phyloP scores from a whole-genome alignment of 2,113 vertebrate genomes.

The Tinamus guttatus region DNA sequence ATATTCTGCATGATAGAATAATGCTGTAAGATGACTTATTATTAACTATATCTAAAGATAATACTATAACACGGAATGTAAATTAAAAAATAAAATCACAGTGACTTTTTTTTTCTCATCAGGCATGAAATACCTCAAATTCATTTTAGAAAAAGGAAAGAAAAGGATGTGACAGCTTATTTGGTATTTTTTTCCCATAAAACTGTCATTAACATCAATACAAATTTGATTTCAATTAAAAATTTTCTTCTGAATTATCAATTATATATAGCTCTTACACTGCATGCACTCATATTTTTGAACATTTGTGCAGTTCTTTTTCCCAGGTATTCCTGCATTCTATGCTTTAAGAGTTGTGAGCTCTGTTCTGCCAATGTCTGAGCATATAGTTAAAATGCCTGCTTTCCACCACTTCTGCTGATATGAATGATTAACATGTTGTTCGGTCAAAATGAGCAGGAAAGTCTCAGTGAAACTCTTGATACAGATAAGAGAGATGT shows the following conservation, averaged over 20 bases:
- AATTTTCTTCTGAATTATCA: neutral
- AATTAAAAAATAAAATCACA: neutral
- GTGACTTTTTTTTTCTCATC: neutral
- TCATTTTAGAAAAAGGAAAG: neutral
- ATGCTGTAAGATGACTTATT: neutral
- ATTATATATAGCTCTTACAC: neutral
- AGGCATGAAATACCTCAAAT: neutral
- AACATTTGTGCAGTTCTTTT: neutral
- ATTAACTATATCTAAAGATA: neutral
- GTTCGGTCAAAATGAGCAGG: neutral
- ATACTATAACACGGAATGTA: neutral
- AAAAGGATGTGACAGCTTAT: neutral
- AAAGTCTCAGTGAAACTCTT: neutral
- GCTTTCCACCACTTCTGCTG: neutral
- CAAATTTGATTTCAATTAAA: neutral
- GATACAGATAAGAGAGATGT: neutral
- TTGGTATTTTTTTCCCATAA: neutral
- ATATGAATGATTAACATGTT: neutral
- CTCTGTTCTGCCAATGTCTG: neutral
- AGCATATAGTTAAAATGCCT: neutral
- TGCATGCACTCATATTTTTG: neutral
- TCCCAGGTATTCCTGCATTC: neutral
- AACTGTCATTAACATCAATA: neutral
- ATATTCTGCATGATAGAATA: neutral
- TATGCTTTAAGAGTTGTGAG: neutral